A percentile compares a stretch with the other conserved stretches of the same genome.
phyloP scores from a whole-genome alignment of 2,888 invertebrate genomes.

The Macrophya annulata region DNA sequence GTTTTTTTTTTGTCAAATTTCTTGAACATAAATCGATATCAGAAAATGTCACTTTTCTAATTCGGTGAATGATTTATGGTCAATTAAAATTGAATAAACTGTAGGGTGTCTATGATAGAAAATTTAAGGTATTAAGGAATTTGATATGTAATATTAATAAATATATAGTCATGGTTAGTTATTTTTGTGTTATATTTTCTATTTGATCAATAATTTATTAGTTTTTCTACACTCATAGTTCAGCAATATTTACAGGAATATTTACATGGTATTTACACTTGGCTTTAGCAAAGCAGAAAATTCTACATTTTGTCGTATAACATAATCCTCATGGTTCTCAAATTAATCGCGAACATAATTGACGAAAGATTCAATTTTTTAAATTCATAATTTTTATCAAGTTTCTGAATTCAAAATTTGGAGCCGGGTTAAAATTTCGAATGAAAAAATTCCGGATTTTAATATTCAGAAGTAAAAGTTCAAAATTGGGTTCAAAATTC shows the following conservation, averaged over 20 bases:
- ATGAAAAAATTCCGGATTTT: no score
- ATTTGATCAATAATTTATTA: constrained; percentile 74
- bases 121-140: not conserved
- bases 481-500: no score
- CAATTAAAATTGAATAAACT: no score
- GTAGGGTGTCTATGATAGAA: not conserved
- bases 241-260: constrained; percentile 75
- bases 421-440: no score
- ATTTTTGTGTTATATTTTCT: constrained; percentile 11
- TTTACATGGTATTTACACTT: constrained; percentile 67
- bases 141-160: not conserved
- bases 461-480: no score
- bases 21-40: no score
- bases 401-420: not conserved
- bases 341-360: not conserved
- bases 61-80: no score
- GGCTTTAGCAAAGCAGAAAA: not conserved
- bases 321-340: not conserved
- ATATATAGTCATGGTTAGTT: not conserved
- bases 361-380: not conserved
- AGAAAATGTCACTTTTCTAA: no score
- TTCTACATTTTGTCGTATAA: not conserved
- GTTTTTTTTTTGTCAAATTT: no score
- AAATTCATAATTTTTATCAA: not conserved
- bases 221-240: constrained; percentile 75